Evolutionary conservation across 2,888 invertebrate species (phyloP).

Genomic region (Nephrotoma guestfalica): DNA sequence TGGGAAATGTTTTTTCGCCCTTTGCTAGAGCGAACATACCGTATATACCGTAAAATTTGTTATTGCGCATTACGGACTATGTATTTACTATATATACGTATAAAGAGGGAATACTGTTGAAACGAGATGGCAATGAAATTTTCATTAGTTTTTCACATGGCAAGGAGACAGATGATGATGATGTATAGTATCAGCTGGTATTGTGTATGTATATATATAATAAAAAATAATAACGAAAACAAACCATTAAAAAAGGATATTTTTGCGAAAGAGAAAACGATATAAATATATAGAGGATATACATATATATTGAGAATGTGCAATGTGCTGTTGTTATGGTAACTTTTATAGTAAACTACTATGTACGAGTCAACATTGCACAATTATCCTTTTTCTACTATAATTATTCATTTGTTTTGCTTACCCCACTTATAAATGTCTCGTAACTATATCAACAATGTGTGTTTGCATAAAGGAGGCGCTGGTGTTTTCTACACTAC

Average conservation of each 20-base stretch:
- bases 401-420: not conserved
- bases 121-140: not conserved
- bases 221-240: slow-evolving; percentile 5
- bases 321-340: slow-evolving; percentile 1
- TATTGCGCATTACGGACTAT: not conserved
- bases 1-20: not conserved
- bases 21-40: not conserved
- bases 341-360: not conserved
- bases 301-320: not conserved
- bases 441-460: slow-evolving; percentile 1
- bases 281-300: not conserved
- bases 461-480: not conserved
- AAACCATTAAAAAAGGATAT: slow-evolving; percentile 1
- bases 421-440: not conserved
- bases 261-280: not conserved
- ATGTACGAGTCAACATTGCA: not conserved
- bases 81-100: not conserved
- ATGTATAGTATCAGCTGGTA: slow-evolving; percentile 3
- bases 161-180: not conserved
- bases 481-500: not conserved
- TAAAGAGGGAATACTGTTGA: not conserved
- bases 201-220: not conserved
- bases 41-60: not conserved
- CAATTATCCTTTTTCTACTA: not conserved
- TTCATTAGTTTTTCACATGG: not conserved